Evolutionary conservation across 2,797 vertebrate genomes (phyloP).

Genomic region (Anguilla megastoma): DNA sequence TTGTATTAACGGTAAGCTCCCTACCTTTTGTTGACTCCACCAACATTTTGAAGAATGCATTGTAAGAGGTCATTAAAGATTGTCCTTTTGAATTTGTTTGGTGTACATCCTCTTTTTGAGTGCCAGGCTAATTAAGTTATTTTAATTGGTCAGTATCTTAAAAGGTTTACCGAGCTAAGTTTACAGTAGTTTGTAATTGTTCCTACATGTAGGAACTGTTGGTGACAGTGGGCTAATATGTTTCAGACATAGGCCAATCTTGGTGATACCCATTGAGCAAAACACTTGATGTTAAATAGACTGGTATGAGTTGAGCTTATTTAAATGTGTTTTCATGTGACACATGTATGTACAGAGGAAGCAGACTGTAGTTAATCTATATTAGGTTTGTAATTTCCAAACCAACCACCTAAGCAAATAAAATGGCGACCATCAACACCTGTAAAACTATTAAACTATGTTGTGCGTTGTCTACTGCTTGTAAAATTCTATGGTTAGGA

Average conservation of each 20-base stretch:
- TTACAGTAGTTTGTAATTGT: background rate
- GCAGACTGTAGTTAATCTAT: background rate
- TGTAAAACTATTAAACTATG: background rate
- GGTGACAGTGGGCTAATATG: background rate
- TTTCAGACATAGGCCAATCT: background rate
- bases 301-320: background rate
- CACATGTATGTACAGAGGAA: background rate
- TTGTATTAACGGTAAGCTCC: constrained; percentile 25
- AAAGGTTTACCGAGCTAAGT: background rate
- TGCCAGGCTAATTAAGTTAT: background rate
- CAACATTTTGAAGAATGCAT: constrained; percentile 30
- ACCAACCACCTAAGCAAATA: background rate
- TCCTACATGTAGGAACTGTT: background rate
- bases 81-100: constrained; percentile 29
- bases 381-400: background rate
- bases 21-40: constrained; percentile 26
- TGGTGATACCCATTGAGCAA: background rate
- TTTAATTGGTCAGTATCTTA: background rate
- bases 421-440: background rate
- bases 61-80: constrained; percentile 29
- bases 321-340: background rate
- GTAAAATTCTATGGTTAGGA: background rate
- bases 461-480: background rate
- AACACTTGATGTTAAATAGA: background rate
- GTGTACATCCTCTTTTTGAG: constrained; percentile 18